Percentiles rank a stretch among this genome's conserved stretches.
Evolutionary conservation across 2,888 invertebrate genomes (phyloP).

Genomic region (Luperina nickerlii): DNA sequence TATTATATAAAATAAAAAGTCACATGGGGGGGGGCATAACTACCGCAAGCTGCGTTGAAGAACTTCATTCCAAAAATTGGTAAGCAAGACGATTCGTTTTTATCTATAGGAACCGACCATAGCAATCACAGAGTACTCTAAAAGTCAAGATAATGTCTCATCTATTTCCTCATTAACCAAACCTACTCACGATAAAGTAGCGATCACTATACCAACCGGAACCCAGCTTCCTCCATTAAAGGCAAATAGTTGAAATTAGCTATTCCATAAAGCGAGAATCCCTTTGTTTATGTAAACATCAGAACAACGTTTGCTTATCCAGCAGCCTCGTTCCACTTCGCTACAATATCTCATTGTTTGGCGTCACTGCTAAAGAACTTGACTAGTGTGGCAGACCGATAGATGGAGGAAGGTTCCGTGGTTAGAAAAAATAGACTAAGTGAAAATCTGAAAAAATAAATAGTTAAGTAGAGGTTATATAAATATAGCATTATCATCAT

Average conservation of each 20-base stretch:
- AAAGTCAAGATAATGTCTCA: slow-evolving; percentile 14
- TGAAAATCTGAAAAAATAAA: background rate
- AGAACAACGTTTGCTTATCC: slow-evolving; percentile 48
- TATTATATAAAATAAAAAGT: too few species aligned
- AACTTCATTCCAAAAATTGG: too few species aligned
- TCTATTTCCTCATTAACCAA: background rate
- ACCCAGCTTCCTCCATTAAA: slow-evolving; percentile 36
- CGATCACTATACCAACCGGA: slow-evolving; percentile 8
- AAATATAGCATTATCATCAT: background rate
- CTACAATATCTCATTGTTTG: slow-evolving; percentile 71
- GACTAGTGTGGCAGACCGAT: background rate
- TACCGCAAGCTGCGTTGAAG: too few species aligned
- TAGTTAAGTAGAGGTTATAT: background rate
- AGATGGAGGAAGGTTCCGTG: slow-evolving; percentile 31
- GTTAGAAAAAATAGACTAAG: background rate
- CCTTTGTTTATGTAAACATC: slow-evolving; percentile 34
- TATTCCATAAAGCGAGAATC: slow-evolving; percentile 47
- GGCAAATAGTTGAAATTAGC: slow-evolving; percentile 36
- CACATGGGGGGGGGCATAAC: too few species aligned
- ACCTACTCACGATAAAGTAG: background rate
- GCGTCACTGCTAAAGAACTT: slow-evolving; percentile 20
- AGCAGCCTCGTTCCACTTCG: slow-evolving; percentile 60
- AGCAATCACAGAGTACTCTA: background rate
- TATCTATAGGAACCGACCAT: too few species aligned
- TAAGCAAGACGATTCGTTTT: too few species aligned